A percentile compares a stretch with the other conserved stretches of the same genome.
Evolutionary conservation across 1,140 invertebrate species (phyloP).

Genomic region (Trichogramma pretiosum): DNA sequence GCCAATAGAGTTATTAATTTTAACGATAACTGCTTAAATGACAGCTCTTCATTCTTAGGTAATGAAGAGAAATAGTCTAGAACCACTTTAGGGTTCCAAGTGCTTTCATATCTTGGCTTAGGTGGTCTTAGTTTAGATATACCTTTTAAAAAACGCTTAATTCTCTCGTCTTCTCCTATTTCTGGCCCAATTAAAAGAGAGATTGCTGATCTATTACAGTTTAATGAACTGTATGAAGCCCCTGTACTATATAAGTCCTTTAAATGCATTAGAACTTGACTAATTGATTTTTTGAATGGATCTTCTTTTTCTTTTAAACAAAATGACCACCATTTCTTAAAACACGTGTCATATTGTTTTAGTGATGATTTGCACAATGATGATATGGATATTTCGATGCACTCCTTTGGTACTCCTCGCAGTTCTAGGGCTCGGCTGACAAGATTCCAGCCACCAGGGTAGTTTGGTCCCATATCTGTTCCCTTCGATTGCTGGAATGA

Average conservation of each 20-base stretch:
- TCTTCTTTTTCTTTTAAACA: neutral
- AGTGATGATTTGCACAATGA: neutral
- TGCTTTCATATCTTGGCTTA: constrained; percentile 15
- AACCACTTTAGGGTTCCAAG: constrained; percentile 16
- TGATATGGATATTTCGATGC: neutral
- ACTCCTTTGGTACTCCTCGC: neutral
- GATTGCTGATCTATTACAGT: constrained; percentile 13
- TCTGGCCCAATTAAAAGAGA: constrained; percentile 10
- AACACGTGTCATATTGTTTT: neutral
- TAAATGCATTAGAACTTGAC: neutral
- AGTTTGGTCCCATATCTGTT: constrained; percentile 3
- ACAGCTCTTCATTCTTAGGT: neutral
- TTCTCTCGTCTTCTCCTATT: constrained; percentile 6
- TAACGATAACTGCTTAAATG: neutral
- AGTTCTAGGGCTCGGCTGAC: neutral
- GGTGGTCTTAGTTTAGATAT: constrained; percentile 3
- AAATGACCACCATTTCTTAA: constrained; percentile 2
- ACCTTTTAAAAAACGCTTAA: constrained; percentile 18
- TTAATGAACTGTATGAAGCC: constrained; percentile 5
- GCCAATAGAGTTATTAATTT: constrained; percentile 3
- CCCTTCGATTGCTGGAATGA: neutral
- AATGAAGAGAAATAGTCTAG: constrained; percentile 1
- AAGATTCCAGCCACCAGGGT: constrained; percentile 13
- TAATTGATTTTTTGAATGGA: neutral
- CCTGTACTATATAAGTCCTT: constrained; percentile 3